Conservation (phyloP, 2,888 invertebrate genomes). For the Rhamphomyia laevipes region DNA sequence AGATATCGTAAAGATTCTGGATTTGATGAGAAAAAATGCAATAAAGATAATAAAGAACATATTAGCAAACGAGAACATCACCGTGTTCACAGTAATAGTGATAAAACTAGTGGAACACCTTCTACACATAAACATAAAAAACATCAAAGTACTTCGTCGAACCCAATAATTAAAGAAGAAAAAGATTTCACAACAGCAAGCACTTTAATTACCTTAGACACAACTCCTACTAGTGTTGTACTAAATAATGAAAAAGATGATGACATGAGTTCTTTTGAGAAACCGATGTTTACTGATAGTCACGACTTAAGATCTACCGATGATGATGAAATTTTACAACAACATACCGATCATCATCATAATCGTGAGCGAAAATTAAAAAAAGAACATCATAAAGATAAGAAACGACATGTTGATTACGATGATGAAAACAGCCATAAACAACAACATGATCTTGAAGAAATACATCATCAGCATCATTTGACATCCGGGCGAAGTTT, state of each 20-base stretch:
- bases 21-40: constrained; percentile 23
- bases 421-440: constrained; percentile 13
- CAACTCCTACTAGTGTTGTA: background rate
- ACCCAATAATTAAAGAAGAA: background rate
- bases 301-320: constrained; percentile 46
- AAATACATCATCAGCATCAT: constrained; percentile 14
- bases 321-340: constrained; percentile 49
- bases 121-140: constrained; percentile 17
- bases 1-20: constrained; percentile 23
- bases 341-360: constrained; percentile 42
- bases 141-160: constrained; percentile 19
- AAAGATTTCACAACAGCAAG: background rate
- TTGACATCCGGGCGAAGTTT: background rate
- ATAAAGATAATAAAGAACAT: constrained; percentile 26
- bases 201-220: background rate
- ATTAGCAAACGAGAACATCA: constrained; percentile 6
- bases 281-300: constrained; percentile 47
- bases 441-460: background rate
- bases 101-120: constrained; percentile 14
- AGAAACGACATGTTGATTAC: constrained; percentile 29
- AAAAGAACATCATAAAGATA: constrained; percentile 30
- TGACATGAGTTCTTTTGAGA: constrained; percentile 24
- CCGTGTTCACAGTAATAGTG: constrained; percentile 8
- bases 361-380: constrained; percentile 24
- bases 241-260: constrained; percentile 7